Percentiles rank a stretch among this genome's conserved stretches.
Conservation (phyloP, 2,797 vertebrate genomes). For the Muscicapa comitata region DNA sequence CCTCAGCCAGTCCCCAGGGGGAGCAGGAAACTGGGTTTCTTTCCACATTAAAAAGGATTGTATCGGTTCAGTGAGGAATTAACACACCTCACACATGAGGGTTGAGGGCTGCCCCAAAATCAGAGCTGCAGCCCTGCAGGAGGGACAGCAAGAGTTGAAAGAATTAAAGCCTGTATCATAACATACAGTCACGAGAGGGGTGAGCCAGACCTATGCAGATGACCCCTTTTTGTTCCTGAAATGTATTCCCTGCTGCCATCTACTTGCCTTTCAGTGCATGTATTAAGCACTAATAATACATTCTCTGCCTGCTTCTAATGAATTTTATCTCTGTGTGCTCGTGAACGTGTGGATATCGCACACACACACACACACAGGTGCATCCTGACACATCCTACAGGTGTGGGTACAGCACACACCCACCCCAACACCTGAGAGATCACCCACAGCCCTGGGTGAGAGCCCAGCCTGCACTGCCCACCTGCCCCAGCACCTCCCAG, state of each 20-base stretch:
- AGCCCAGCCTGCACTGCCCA: not conserved
- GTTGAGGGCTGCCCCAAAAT: not conserved
- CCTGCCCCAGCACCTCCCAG: not conserved
- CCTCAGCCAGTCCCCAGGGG: not conserved
- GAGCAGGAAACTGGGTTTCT: not conserved
- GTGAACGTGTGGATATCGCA: not conserved
- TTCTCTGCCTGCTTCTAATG: not conserved
- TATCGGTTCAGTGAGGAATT: not conserved
- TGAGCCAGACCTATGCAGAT: not conserved
- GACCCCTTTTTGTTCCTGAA: constrained; percentile 20
- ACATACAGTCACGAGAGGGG: not conserved
- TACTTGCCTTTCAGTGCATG: not conserved
- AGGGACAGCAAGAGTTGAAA: not conserved
- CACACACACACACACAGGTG: too few species aligned
- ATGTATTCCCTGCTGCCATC: not conserved
- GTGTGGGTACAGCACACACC: not conserved
- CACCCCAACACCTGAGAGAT: not conserved
- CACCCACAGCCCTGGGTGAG: not conserved
- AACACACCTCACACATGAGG: not conserved
- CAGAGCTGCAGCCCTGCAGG: not conserved
- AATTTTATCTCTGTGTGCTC: not conserved
- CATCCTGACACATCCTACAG: accelerated
- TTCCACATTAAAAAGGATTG: accelerated
- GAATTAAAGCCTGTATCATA: not conserved
- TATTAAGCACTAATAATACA: not conserved